Evolutionary conservation across 92 coral and sea anemone species (phyloP).

Genomic region (Hydrozoanthus gracilis): DNA sequence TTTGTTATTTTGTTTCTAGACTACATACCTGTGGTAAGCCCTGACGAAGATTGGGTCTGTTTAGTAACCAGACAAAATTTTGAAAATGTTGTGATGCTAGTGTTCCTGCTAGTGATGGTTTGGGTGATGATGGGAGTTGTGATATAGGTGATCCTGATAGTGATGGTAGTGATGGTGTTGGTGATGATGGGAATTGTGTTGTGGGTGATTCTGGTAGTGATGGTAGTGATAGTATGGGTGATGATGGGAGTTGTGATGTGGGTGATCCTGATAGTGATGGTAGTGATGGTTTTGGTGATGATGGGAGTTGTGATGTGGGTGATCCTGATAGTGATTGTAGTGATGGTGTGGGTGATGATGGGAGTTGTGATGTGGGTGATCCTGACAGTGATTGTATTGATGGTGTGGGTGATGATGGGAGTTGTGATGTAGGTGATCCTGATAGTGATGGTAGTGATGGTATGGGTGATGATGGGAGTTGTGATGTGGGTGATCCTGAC

Average conservation of each 20-base stretch:
- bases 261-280: no score
- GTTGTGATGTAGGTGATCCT: not conserved
- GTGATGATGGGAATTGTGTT: no score
- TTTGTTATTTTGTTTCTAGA: no score
- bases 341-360: not conserved
- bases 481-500: not conserved
- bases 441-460: not conserved
- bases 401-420: not conserved
- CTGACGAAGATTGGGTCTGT: no score
- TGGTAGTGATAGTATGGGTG: no score
- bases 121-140: no score
- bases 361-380: not conserved
- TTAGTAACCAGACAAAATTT: no score
- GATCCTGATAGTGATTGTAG: not conserved
- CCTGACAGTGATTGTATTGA: not conserved
- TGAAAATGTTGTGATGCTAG: no score
- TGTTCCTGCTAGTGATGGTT: no score
- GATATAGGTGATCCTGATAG: no score
- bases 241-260: not conserved
- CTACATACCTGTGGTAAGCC: no score
- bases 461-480: not conserved
- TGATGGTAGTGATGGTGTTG: no score
- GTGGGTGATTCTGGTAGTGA: not conserved
- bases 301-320: not conserved
- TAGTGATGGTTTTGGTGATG: not conserved